Percentiles rank a stretch among this genome's conserved stretches.
Conservation (phyloP, 2,888 invertebrate genomes). For the Dicyrtoma fusca region DNA sequence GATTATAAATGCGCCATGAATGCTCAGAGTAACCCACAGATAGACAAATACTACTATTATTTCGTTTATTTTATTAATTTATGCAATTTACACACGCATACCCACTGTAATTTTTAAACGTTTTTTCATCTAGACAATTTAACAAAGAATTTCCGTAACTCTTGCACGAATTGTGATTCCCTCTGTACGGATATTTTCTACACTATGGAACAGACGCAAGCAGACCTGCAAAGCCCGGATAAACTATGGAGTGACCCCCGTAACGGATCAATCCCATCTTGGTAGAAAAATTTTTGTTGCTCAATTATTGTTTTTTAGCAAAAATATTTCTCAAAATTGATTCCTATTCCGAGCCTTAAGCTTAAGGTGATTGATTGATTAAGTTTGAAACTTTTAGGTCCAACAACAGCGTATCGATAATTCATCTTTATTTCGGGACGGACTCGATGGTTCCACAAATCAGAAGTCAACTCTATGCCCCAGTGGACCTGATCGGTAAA, state of each 20-base stretch:
- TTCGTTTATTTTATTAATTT: no score
- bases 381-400: no score
- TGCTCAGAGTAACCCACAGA: slow-evolving; percentile 14
- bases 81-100: no score
- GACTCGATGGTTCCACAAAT: slow-evolving; percentile 49
- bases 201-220: slow-evolving; percentile 18
- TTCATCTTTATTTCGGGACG: slow-evolving; percentile 50
- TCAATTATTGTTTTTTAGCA: no score
- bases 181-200: slow-evolving; percentile 30
- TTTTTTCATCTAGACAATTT: slow-evolving; percentile 25
- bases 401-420: slow-evolving; percentile 47
- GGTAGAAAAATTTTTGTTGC: slow-evolving; percentile 10
- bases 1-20: slow-evolving; percentile 11
- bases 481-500: slow-evolving; percentile 50
- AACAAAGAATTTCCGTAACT: neutral
- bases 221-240: slow-evolving; percentile 18
- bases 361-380: no score
- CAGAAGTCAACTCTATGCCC: slow-evolving; percentile 49
- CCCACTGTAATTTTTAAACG: no score
- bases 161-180: slow-evolving; percentile 25
- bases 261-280: neutral
- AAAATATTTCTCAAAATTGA: no score
- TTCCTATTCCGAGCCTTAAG: no score
- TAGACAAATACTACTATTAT: no score
- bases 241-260: slow-evolving; percentile 14